These are phyloP conservation scores for Crocallis elinguaria DNA, from an alignment of 2,888 invertebrate species.

Conservation along the genomic window DNA sequence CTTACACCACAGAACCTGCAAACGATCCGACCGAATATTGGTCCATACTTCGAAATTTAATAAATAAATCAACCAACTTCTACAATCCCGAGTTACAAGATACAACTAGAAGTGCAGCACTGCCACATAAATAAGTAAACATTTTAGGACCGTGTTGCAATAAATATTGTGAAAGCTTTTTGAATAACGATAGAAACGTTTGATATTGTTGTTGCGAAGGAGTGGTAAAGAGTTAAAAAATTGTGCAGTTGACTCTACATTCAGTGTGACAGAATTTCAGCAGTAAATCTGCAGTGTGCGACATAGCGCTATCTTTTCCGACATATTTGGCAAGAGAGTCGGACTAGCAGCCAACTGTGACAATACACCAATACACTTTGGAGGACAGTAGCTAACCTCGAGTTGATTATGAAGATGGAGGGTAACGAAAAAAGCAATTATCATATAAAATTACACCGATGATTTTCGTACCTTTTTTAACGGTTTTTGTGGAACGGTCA, in stretches of 20 bases:
- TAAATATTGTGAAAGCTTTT: not conserved
- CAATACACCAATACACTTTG: constrained; percentile 47
- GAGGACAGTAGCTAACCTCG: constrained; percentile 8
- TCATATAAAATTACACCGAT: too few species aligned
- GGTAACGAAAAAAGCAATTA: too few species aligned
- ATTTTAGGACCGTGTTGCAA: not conserved
- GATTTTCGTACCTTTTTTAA: too few species aligned
- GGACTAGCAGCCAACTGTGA: constrained; percentile 75
- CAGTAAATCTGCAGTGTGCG: constrained; percentile 61
- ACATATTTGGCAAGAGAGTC: constrained; percentile 78
- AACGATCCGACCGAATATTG: constrained; percentile 6
- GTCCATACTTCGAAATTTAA: constrained; percentile 6
- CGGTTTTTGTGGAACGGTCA: too few species aligned
- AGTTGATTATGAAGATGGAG: not conserved
- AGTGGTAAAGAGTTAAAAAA: constrained; percentile 5
- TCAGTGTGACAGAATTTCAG: constrained; percentile 64
- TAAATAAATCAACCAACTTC: constrained; percentile 57
- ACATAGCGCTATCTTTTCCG: constrained; percentile 65
- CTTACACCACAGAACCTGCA: constrained; percentile 20
- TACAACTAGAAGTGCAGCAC: constrained; percentile 9
- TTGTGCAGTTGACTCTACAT: constrained; percentile 11
- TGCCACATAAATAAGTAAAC: not conserved
- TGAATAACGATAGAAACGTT: not conserved
- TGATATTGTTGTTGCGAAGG: not conserved
- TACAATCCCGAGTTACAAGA: constrained; percentile 28